Percentiles rank a stretch among this genome's conserved stretches.
phyloP scores from a whole-genome alignment of 2,797 vertebrate species.

The Triplophysa bombifrons region DNA sequence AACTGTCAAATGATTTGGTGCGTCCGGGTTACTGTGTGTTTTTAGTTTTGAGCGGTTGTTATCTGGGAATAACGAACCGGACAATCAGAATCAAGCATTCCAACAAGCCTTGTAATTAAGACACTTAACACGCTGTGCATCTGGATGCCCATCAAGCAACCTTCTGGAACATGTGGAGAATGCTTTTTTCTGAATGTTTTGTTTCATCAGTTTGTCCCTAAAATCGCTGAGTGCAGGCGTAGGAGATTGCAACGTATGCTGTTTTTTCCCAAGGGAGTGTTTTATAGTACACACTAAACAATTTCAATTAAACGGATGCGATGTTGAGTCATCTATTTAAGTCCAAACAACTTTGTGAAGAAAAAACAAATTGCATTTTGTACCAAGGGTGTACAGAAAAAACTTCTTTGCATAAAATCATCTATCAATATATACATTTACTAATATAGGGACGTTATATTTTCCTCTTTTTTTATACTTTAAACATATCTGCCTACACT shows the following conservation, averaged over 20 bases:
- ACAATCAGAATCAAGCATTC: no score
- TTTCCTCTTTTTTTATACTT: neutral
- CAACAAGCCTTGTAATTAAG: no score
- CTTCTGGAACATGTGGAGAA: neutral
- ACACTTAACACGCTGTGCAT: neutral
- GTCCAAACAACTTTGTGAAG: neutral
- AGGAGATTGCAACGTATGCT: neutral
- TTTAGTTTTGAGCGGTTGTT: no score
- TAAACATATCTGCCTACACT: neutral
- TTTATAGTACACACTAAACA: neutral
- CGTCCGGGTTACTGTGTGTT: no score
- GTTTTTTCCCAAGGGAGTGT: neutral
- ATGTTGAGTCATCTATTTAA: neutral
- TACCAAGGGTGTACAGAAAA: no score
- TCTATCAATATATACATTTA: no score
- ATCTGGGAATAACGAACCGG: no score
- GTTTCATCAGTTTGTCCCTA: neutral
- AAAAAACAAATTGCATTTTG: neutral
- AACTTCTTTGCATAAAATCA: no score
- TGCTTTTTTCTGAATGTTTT: neutral
- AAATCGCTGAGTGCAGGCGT: neutral
- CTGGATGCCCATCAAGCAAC: neutral
- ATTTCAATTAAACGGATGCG: neutral
- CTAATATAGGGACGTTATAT: neutral
- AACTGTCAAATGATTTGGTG: no score